Conservation (phyloP, 2,888 invertebrate genomes). For the Hypercompe scribonia region DNA sequence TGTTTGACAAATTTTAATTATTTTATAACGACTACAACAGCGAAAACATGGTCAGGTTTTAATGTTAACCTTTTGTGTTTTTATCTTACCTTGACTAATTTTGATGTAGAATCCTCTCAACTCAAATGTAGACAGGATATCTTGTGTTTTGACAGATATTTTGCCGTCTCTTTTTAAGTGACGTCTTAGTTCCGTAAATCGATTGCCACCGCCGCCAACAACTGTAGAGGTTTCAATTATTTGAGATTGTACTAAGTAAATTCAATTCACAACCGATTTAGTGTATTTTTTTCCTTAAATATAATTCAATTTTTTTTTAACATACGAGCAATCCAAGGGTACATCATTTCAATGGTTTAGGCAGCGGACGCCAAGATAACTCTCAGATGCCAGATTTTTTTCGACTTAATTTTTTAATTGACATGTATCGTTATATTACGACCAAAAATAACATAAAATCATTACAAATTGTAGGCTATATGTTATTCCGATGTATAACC, state of each 20-base stretch:
- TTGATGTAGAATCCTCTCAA: conserved; percentile 89
- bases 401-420: too few relatives aligned
- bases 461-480: too few relatives aligned
- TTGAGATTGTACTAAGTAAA: neutral
- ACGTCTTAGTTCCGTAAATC: conserved; percentile 89
- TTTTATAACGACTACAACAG: neutral
- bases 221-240: conserved; percentile 64
- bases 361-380: too few relatives aligned
- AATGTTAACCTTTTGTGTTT: neutral
- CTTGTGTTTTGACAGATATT: conserved; percentile 83
- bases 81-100: conserved; percentile 82
- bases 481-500: too few relatives aligned
- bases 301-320: too few relatives aligned
- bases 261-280: neutral
- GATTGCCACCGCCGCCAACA: conserved; percentile 90
- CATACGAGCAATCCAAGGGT: too few relatives aligned
- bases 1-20: too few relatives aligned
- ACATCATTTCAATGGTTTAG: too few relatives aligned
- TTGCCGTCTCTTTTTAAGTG: conserved; percentile 86
- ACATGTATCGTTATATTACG: too few relatives aligned
- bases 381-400: too few relatives aligned
- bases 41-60: neutral
- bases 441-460: too few relatives aligned
- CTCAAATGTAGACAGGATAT: conserved; percentile 87
- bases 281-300: too few relatives aligned